Base-by-base conservation (phyloP, 1,140 invertebrate genomes). In the Carcinoscorpius rotundicauda region DNA sequence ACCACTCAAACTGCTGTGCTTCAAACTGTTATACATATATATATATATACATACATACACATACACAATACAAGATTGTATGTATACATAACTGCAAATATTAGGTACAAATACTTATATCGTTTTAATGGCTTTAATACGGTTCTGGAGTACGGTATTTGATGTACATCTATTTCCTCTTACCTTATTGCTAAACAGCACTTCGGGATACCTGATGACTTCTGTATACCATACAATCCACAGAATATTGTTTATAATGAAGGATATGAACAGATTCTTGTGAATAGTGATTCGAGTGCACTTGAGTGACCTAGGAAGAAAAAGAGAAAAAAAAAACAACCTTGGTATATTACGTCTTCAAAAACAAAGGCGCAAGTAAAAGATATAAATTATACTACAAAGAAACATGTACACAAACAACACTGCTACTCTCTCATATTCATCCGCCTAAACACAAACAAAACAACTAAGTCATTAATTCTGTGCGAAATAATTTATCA, bases 261-360 rank as follows among this genome's bases (percentile, higher is more conserved):
- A 95, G 49, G 90, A 93, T 29, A 87, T 82, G 75, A 97, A 97
- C 58, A 97, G 81, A 77, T 96, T 92, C 83, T 93, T 95, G 76
- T 97, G 93, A 62, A 97, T 82, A 4, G 89, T 89, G 68, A 93
- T 93, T 66, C 93, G 82, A 6, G 91, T 88, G 77, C 91, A 94
- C 64, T 81, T 78, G 56, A 86, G 73, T 52, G 83, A 81, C 64
- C 84, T 83, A 73, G 60, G 74, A 67, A 69, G 52, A 58, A 50
- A 65, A 60, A 29, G 11, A 51, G 51, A 51, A 53, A 52, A 57
- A 61, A 50, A 60, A 6, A 48, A 48, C 4, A 64, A 58, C 6
- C 6, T 55, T 55, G n/a, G 3, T 55, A 55, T 55, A 55, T 55
- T 1, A 55, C 0, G 6, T 1, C 53, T 8, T 55, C n/a, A 55